Evolutionary conservation across 2,888 invertebrate species (phyloP), one percentile per base, ranked within the genome.

Genomic region (Synergus laeviventris): DNA sequence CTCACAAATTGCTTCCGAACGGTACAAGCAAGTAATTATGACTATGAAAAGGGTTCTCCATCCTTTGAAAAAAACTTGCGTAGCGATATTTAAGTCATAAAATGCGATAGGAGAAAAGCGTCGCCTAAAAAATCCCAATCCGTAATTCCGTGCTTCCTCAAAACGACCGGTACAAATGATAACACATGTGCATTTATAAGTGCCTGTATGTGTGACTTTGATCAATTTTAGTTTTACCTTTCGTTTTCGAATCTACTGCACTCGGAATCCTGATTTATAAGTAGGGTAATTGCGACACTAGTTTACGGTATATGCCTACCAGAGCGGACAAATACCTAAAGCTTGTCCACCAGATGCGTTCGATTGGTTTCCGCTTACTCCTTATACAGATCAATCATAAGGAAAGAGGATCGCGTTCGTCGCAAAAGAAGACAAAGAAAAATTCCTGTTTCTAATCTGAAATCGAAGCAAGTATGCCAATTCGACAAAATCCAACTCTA

Each of bases 221-320:
- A 70, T 70, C 49, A 49, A 70, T 49, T 70, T 70, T 70, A n/a
- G 70, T 70, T 70, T 70, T 70, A 70, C 70, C 70, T 70, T 70
- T 70, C 70, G 70, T 49, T 70, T 70, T 70, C 70, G n/a, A 49
- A 24, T 45, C 49, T n/a, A 70, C 24, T 70, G 70, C 70, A 70
- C 70, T 70, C 70, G 31, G 31, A 45, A 70, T 70, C 49, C 49
- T 31, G 16, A 31, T 31, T 49, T 36, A 70, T 70, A 70, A 49
- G 70, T 70, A 70, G 70, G 70, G 49, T 70, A 70, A 70, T 70
- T 49, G 16, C 45, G 24, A 49, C 24, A 66, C 66, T 45, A 31
- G 70, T 49, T 70, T 70, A 70, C 70, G 70, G 70, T 70, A 49
- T 49, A 49, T 70, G 18, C 70, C 11, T 31, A 16, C 49, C 24